Evolutionary conservation across 1,140 invertebrate species (phyloP).

Genomic region (Microvelia longipes): DNA sequence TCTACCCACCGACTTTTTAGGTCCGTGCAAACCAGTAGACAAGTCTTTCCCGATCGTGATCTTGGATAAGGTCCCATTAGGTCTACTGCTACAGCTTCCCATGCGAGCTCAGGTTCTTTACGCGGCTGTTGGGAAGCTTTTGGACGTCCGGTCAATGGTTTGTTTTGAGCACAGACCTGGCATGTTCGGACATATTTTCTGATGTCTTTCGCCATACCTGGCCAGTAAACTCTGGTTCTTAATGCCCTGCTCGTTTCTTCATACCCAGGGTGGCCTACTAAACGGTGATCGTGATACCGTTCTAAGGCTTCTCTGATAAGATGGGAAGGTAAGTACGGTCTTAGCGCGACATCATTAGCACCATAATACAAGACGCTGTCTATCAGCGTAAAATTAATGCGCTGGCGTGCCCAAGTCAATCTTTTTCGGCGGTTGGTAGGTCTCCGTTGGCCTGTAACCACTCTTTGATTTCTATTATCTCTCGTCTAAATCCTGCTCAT

Average conservation of each 20-base stretch:
- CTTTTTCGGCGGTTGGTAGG: neutral
- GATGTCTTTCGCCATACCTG: slow-evolving; percentile 17
- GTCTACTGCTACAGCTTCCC: slow-evolving; percentile 6
- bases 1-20: slow-evolving; percentile 15
- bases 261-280: slow-evolving; percentile 17
- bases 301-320: neutral
- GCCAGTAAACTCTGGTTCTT: slow-evolving; percentile 15
- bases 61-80: neutral
- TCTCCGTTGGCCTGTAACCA: neutral
- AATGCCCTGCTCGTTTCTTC: slow-evolving; percentile 13
- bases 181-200: slow-evolving; percentile 14
- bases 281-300: slow-evolving; percentile 1
- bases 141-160: slow-evolving; percentile 7
- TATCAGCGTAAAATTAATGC: neutral
- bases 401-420: neutral
- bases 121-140: slow-evolving; percentile 5
- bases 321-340: neutral
- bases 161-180: slow-evolving; percentile 14
- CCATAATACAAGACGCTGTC: neutral
- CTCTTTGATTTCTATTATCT: neutral
- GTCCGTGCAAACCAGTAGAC: neutral
- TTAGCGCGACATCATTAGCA: neutral
- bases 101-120: neutral
- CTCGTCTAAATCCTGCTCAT: neutral
- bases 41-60: neutral